These are phyloP conservation scores for Agrotis puta DNA, from an alignment of 2,888 invertebrate genomes.

Conservation along the genomic window DNA sequence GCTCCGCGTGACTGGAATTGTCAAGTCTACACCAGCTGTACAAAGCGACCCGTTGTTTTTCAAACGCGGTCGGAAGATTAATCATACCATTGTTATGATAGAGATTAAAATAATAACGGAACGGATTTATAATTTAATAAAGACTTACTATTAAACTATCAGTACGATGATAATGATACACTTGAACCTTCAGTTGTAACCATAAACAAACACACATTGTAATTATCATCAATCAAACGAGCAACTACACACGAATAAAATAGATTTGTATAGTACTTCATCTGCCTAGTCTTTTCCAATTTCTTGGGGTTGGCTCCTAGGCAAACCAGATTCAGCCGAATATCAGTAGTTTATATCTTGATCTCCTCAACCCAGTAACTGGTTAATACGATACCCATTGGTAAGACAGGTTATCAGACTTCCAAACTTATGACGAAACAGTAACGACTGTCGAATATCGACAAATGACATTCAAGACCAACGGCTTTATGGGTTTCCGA, in stretches of 20 bases:
- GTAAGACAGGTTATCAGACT: no score
- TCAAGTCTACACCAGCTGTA: constrained; percentile 24
- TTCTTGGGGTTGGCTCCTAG: no score
- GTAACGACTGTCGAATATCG: no score
- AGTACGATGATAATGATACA: constrained; percentile 13
- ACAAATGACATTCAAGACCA: no score
- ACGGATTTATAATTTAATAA: constrained; percentile 23
- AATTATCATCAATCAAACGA: constrained; percentile 28
- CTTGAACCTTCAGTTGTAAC: not conserved
- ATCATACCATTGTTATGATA: constrained; percentile 6
- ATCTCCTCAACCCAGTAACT: no score
- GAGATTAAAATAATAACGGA: not conserved
- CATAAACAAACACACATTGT: not conserved
- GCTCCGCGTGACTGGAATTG: constrained; percentile 21
- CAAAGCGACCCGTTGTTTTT: constrained; percentile 20
- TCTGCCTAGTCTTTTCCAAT: no score
- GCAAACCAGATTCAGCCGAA: no score
- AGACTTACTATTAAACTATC: constrained; percentile 2
- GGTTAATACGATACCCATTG: no score
- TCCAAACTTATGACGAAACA: no score
- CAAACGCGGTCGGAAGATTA: not conserved
- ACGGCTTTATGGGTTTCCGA: no score
- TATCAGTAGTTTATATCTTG: no score
- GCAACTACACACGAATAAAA: not conserved
- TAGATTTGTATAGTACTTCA: no score